phyloP scores from a whole-genome alignment of 2,888 invertebrate species.

The Bembecia ichneumoniformis region DNA sequence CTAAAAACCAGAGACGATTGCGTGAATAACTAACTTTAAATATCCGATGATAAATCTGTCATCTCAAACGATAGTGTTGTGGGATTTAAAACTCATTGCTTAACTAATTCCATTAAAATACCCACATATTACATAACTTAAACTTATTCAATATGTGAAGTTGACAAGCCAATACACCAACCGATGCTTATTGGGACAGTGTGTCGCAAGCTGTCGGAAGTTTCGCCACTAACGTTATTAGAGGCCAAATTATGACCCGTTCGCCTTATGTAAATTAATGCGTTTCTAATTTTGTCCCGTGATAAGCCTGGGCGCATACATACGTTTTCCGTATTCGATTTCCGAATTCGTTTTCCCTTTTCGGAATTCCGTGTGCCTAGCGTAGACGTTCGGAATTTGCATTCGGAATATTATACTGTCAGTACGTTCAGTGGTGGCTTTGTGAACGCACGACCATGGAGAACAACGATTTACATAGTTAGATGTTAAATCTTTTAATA shows the following conservation, averaged over 20 bases:
- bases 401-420: too few relatives aligned
- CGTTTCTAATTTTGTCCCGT: slow-evolving; percentile 13
- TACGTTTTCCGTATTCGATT: too few relatives aligned
- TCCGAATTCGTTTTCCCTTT: too few relatives aligned
- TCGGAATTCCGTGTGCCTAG: too few relatives aligned
- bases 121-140: slow-evolving; percentile 45
- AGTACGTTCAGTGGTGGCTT: too few relatives aligned
- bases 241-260: slow-evolving; percentile 36
- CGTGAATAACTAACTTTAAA: slow-evolving; percentile 5
- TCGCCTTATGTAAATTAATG: slow-evolving; percentile 43
- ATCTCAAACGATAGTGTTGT: slow-evolving; percentile 6
- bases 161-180: slow-evolving; percentile 45
- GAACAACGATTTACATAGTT: too few relatives aligned
- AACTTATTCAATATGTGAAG: slow-evolving; percentile 53
- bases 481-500: too few relatives aligned
- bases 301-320: too few relatives aligned
- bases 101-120: slow-evolving; percentile 17
- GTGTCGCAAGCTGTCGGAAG: slow-evolving; percentile 54
- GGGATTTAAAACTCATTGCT: slow-evolving; percentile 6
- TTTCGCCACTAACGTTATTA: slow-evolving; percentile 39
- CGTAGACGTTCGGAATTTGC: too few relatives aligned
- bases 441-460: too few relatives aligned
- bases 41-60: slow-evolving; percentile 20
- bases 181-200: slow-evolving; percentile 36
- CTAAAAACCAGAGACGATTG: neutral